A percentile compares a stretch with the other conserved stretches of the same genome.
phyloP scores from a whole-genome alignment of 1,140 invertebrate species.

The Frieseomelitta varia region DNA sequence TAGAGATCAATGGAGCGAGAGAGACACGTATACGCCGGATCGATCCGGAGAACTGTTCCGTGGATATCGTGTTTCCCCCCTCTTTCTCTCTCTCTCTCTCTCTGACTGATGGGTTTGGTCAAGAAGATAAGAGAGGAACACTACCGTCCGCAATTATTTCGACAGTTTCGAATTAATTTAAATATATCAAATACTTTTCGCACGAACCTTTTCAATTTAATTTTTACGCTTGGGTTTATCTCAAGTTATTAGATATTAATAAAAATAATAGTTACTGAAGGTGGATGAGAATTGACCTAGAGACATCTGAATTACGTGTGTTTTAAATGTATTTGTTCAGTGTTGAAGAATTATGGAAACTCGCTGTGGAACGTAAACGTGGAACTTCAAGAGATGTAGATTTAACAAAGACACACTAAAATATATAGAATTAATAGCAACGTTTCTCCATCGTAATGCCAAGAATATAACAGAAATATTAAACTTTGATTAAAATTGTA shows the following conservation, averaged over 20 bases:
- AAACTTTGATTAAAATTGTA: background rate
- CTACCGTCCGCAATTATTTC: background rate
- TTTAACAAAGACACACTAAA: too few relatives aligned
- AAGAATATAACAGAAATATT: background rate
- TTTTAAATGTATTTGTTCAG: too few relatives aligned
- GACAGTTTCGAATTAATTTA: background rate
- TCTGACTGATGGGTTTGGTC: background rate
- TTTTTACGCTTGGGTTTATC: background rate
- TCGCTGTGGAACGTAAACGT: background rate
- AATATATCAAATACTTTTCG: background rate
- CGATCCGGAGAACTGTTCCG: conserved; percentile 32
- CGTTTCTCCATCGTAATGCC: background rate
- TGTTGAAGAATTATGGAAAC: background rate
- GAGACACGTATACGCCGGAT: conserved; percentile 27
- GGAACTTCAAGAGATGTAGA: background rate
- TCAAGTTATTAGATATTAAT: background rate
- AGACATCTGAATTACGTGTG: too few relatives aligned
- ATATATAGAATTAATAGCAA: too few relatives aligned
- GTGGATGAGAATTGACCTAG: too few relatives aligned
- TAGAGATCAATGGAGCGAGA: background rate
- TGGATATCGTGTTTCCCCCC: conserved; percentile 15
- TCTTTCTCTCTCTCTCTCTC: background rate
- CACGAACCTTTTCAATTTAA: background rate
- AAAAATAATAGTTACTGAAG: background rate
- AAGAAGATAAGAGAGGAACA: background rate